These are phyloP conservation scores for Leuciscus idus DNA, from an alignment of 2,113 vertebrate species.

Conservation along the genomic window DNA sequence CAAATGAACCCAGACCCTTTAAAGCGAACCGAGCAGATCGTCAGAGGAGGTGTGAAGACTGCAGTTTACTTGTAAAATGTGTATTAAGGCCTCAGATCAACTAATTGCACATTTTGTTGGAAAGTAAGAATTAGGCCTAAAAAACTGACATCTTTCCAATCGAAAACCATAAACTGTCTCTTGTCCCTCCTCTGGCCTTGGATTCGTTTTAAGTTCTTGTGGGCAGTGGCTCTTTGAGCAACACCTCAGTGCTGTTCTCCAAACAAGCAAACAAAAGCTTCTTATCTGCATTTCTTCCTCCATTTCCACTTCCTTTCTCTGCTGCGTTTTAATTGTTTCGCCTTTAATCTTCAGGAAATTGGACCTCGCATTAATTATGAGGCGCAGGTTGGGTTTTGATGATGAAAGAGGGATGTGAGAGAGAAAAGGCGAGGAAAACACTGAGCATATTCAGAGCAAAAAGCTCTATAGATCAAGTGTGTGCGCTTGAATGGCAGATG, in stretches of 20 bases:
- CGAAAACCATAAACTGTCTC: not conserved
- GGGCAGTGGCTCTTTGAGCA: not conserved
- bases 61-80: not conserved
- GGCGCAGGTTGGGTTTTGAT: slow-evolving; percentile 56
- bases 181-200: not conserved
- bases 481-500: slow-evolving; percentile 26
- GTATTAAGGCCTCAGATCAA: not conserved
- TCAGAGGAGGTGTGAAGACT: not conserved
- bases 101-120: not conserved
- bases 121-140: not conserved
- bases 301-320: slow-evolving; percentile 29
- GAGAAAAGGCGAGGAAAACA: slow-evolving; percentile 42
- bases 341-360: slow-evolving; percentile 72
- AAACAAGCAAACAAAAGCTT: slow-evolving; percentile 40
- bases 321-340: slow-evolving; percentile 61
- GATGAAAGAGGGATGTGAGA: slow-evolving; percentile 53
- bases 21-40: not conserved
- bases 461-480: slow-evolving; percentile 6
- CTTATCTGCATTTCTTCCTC: slow-evolving; percentile 48
- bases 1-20: not conserved
- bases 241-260: not conserved
- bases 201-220: not conserved
- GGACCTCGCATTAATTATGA: slow-evolving; percentile 64
- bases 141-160: not conserved
- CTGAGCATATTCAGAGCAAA: slow-evolving; percentile 26